Evolutionary conservation across 2,888 invertebrate species (phyloP).

Genomic region (Chromoteleia sp.): DNA sequence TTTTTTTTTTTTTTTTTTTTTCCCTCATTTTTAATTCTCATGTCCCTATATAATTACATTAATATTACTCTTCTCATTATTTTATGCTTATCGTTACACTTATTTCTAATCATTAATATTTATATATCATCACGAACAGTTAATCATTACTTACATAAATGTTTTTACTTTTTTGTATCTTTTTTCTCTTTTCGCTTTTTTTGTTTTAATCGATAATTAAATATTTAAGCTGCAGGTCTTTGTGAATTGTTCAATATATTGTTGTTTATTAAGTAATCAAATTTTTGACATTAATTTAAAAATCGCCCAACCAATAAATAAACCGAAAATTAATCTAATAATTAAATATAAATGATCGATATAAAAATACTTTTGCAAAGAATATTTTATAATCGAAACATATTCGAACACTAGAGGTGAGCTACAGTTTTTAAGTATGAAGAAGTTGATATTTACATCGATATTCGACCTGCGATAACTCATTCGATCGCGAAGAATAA

Average conservation of each 20-base stretch:
- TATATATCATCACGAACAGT: slow-evolving; percentile 70
- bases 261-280: neutral
- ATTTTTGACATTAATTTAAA: slow-evolving; percentile 29
- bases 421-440: slow-evolving; percentile 49
- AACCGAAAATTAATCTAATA: slow-evolving; percentile 26
- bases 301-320: slow-evolving; percentile 40
- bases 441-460: slow-evolving; percentile 66
- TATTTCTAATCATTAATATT: slow-evolving; percentile 66
- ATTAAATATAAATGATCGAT: slow-evolving; percentile 43
- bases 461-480: slow-evolving; percentile 58
- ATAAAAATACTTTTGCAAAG: slow-evolving; percentile 54
- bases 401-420: slow-evolving; percentile 52
- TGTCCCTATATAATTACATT: slow-evolving; percentile 63
- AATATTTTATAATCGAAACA: slow-evolving; percentile 31
- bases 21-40: slow-evolving; percentile 48
- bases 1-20: too few species aligned
- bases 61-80: slow-evolving; percentile 63
- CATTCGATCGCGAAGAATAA: slow-evolving; percentile 55
- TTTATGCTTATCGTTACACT: slow-evolving; percentile 57
- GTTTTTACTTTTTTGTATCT: slow-evolving; percentile 48
- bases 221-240: slow-evolving; percentile 53
- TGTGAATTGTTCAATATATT: neutral
- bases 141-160: slow-evolving; percentile 64
- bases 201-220: slow-evolving; percentile 19
- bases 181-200: slow-evolving; percentile 44